Base-by-base conservation (phyloP, 2,888 invertebrate genomes). In the Drosophila pullipes region DNA sequence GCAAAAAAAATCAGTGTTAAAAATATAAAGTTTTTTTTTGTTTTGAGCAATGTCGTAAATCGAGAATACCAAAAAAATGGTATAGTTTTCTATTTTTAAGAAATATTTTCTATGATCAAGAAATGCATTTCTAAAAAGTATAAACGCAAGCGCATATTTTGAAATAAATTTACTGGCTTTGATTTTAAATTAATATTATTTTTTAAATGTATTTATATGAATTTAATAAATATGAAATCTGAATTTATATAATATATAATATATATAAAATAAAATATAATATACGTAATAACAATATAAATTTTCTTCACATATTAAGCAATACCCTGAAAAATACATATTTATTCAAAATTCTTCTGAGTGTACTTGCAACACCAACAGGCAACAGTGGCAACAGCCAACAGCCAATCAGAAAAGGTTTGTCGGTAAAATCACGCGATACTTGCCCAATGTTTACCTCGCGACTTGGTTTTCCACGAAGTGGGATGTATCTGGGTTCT, bases 341-440 rank as follows among this genome's bases (percentile, higher is more conserved):
- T 7, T 9, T 39, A 9, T 3, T 39, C 3, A 1, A 18, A 9
- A 39, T 25, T 47, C 2, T 16, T 25, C 25, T 25, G 28, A 25
- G 47, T 47, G 47, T 47, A 47, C 9, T 47, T 47, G 13, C 25
- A 59, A 22, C 31, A 4, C 33, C 33, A 58, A 54, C 41, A 10
- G 50, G 39, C 44, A 30, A 47, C 25, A 25, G 25, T 44, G 22
- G 16, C n/a, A 50, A 22, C 41, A 28, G 28, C 16, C 33, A 61
- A 64, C 63, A 71, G 55, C 86, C 90, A 86, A 89, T 86, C 59
- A 76, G 61, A 89, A 76, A 72, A 63, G 75, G 75, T 76, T 86
- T 89, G 78, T 61, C 69, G 74, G 67, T 55, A 61, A 78, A 86
- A 90, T 86, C 87, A 86, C 87, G 87, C 91, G 87, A 88, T 90